Conservation (phyloP, 2,113 vertebrate species). For the Paramormyrops kingsleyae region DNA sequence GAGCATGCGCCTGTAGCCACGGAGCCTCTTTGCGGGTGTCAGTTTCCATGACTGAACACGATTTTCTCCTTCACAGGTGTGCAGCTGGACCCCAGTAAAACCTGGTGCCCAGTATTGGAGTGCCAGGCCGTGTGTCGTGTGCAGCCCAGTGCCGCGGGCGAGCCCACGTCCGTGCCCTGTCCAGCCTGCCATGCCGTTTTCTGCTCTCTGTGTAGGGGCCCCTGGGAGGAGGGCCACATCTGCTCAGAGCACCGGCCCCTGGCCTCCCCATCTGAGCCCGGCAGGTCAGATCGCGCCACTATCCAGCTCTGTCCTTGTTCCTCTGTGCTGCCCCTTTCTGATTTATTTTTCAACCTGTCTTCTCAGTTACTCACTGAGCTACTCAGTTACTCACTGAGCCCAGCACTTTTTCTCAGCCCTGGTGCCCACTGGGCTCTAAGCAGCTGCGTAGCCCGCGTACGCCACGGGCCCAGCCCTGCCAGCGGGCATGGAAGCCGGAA, state of each 20-base stretch:
- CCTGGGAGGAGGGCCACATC: conserved; percentile 63
- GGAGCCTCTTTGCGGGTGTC: not conserved
- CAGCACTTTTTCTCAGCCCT: not conserved
- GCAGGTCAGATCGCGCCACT: conserved; percentile 55
- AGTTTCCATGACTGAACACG: not conserved
- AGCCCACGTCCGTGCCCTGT: conserved; percentile 66
- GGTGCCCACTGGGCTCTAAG: not conserved
- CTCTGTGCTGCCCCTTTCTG: not conserved
- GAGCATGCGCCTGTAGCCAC: not conserved
- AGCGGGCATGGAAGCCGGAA: not conserved
- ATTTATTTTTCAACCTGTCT: not conserved
- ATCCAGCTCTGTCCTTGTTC: not conserved
- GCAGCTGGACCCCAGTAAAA: conserved; percentile 80
- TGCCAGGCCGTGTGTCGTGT: conserved; percentile 82
- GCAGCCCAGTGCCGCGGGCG: conserved; percentile 46
- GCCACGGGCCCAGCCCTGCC: not conserved
- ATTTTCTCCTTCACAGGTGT: conserved; percentile 65
- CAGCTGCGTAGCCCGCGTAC: not conserved
- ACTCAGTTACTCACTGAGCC: not conserved
- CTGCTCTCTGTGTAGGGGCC: conserved; percentile 78
- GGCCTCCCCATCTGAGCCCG: conserved; percentile 46
- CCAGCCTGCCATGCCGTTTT: conserved; percentile 67
- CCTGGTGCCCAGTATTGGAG: conserved; percentile 80
- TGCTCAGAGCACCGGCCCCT: conserved; percentile 66
- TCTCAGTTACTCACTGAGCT: not conserved